Evolutionary conservation across 2,113 vertebrate species (phyloP).

Genomic region (Poecilia latipinna): DNA sequence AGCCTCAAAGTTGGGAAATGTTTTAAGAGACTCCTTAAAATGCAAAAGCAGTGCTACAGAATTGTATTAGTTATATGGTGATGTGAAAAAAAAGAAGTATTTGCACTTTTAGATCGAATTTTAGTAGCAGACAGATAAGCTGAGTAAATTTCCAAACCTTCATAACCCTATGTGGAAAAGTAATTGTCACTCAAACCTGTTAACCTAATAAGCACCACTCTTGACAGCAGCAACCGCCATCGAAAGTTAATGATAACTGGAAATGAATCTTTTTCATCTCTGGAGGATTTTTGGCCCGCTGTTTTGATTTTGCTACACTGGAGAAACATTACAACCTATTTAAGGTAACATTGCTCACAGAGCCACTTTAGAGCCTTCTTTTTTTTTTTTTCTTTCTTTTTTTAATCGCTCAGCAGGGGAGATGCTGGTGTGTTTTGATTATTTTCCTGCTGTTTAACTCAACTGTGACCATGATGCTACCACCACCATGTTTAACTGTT

Average conservation of each 20-base stretch:
- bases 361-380: neutral
- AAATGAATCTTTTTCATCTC: neutral
- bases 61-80: neutral
- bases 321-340: too few relatives aligned
- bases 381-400: neutral
- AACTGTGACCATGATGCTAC: neutral
- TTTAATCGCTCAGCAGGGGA: neutral
- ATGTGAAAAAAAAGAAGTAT: neutral
- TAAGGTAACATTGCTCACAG: too few relatives aligned
- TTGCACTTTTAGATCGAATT: neutral
- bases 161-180: neutral
- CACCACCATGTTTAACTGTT: neutral
- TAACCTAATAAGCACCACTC: too few relatives aligned
- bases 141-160: neutral
- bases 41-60: too few relatives aligned
- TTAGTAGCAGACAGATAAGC: neutral
- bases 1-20: too few relatives aligned
- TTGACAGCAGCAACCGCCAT: too few relatives aligned
- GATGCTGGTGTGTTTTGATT: neutral
- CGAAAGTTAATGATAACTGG: neutral
- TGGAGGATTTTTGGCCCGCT: neutral
- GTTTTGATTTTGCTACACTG: neutral
- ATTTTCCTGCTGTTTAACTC: neutral
- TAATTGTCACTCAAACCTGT: too few relatives aligned
- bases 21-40: too few relatives aligned